Percentiles rank a stretch among this genome's conserved stretches.
These are phyloP conservation scores for Cavia aperea DNA, from an alignment of 2,113 vertebrate species.

Conservation along the genomic window DNA sequence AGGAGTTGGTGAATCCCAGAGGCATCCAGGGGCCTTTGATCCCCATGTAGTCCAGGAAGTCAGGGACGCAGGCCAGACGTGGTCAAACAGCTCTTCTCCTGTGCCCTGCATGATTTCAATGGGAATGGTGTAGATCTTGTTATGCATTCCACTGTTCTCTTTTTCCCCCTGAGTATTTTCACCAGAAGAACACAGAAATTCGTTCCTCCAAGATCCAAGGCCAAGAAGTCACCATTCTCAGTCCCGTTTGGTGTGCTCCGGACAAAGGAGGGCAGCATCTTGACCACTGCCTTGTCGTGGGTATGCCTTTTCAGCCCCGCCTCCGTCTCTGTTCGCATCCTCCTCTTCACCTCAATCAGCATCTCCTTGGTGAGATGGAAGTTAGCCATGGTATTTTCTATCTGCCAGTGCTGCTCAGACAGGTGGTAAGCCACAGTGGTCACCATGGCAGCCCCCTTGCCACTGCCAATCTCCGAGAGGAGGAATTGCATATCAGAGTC, in stretches of 20 bases:
- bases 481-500: constrained; percentile 94
- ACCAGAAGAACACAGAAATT: constrained; percentile 97
- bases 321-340: constrained; percentile 90
- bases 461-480: constrained; percentile 95
- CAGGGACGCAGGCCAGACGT: constrained; percentile 98
- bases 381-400: constrained; percentile 84
- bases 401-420: constrained; percentile 87
- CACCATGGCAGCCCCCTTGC: constrained; percentile 96
- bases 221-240: constrained; percentile 95
- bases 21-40: constrained; percentile 96
- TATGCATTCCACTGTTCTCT: constrained; percentile 97
- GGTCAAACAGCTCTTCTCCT: constrained; percentile 98
- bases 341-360: constrained; percentile 91
- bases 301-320: constrained; percentile 86
- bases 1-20: constrained; percentile 97
- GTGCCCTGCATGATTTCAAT: constrained; percentile 96
- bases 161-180: constrained; percentile 96
- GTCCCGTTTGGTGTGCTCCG: constrained; percentile 90
- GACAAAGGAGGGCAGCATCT: constrained; percentile 95
- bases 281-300: constrained; percentile 85
- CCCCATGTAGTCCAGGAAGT: constrained; percentile 99
- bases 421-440: constrained; percentile 93
- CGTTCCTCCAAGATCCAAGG: constrained; percentile 96
- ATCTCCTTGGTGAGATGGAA: constrained; percentile 88
- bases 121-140: constrained; percentile 98